phyloP scores from a whole-genome alignment of 2,113 vertebrate genomes.

The Arvicanthis niloticus region DNA sequence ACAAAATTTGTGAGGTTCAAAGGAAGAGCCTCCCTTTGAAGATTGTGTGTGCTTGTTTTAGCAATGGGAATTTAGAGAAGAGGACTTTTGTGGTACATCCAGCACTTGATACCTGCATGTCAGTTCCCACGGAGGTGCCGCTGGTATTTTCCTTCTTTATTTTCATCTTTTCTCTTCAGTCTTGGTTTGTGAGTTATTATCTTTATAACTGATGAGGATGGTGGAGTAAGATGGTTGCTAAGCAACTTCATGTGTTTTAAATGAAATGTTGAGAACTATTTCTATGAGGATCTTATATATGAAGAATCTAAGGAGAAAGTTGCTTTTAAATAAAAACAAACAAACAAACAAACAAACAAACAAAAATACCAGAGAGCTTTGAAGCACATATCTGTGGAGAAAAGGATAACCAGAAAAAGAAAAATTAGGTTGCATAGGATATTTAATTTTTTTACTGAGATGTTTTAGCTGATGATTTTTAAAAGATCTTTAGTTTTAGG shows the following conservation, averaged over 20 bases:
- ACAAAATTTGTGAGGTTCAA: not conserved
- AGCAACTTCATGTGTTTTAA: conserved; percentile 28
- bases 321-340: not conserved
- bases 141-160: not conserved
- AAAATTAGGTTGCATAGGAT: not conserved
- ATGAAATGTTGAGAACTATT: not conserved
- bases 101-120: not conserved
- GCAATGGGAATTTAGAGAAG: not conserved
- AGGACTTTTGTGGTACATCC: not conserved
- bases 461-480: conserved; percentile 26
- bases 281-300: not conserved
- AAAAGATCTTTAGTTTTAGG: not conserved
- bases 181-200: not conserved
- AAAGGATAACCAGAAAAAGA: not conserved
- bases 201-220: not conserved
- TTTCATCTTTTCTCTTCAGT: conserved; percentile 41
- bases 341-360: not conserved
- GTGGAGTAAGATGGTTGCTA: conserved; percentile 52
- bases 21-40: not conserved
- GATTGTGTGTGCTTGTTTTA: not conserved
- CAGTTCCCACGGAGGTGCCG: not conserved
- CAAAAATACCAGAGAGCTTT: not conserved
- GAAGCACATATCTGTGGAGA: not conserved
- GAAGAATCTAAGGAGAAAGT: not conserved
- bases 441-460: not conserved